Base-by-base conservation (phyloP, 2,113 vertebrate species). In the Oncorhynchus masou region DNA sequence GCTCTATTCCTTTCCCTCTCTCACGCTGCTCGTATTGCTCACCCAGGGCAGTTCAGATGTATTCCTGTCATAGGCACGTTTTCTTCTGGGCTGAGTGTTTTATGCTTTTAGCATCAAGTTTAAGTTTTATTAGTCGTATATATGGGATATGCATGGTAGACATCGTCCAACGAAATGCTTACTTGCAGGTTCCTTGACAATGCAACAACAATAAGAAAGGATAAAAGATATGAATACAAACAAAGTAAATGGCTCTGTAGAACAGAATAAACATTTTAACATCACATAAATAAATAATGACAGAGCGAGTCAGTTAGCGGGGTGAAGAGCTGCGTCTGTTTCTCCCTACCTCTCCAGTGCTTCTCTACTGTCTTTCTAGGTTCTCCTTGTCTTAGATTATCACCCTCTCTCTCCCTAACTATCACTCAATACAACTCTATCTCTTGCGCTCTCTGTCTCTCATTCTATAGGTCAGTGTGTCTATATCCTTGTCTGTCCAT, bases 401-500 rank as follows among this genome's bases (percentile, higher is more conserved):
- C 57, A 22, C 20, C 20, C 16, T 60, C 5, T 8, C 57, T 20
- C 11, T n/a, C 57, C 57, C 29, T 29, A 29, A 29, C 57, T 49
- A 19, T 25, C 29, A 73, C 31, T 6, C 66, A 22, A 62, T 16
- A 39, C 20, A 13, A 15, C 15, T 72, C 51, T 59, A 2, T 74
- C 59, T 66, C 15, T 39, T 1, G 45, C 13, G 5, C 31, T 45
- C 2, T 62, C 20, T 22, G 6, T 62, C 1, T 62, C 19, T 62
- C 59, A 15, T 4, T 60, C 20, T 60, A 6, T 60, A 20, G 20
- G 57, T 60, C 57, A 60, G 16, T n/a, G 29, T 69, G 76, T 77
- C 66, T 59, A 66, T 67, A 72, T 76, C 66, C 60, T 34, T 68
- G 75, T 75, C 54, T n/a, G 77, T 39, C 24, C n/a, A 62, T n/a